These are phyloP conservation scores for Typhlomys cinereus DNA, from an alignment of 2,113 vertebrate species.

Conservation along the genomic window DNA sequence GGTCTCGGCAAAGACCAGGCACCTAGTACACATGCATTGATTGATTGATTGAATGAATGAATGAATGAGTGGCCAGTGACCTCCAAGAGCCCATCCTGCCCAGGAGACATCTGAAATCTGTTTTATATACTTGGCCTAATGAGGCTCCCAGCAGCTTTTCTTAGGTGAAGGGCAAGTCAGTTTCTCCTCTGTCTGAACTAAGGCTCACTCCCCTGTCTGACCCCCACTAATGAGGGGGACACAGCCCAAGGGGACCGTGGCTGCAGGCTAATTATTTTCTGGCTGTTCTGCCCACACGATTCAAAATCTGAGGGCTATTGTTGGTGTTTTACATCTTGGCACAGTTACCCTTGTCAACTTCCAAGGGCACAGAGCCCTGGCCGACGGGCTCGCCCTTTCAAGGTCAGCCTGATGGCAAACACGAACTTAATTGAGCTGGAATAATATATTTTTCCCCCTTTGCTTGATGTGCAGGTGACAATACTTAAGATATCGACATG, in stretches of 20 bases:
- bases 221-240: slow-evolving; percentile 72
- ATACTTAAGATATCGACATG: slow-evolving; percentile 76
- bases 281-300: slow-evolving; percentile 52
- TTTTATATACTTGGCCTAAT: slow-evolving; percentile 46
- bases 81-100: not conserved
- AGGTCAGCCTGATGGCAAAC: slow-evolving; percentile 75
- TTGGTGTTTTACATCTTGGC: slow-evolving; percentile 70
- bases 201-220: not conserved
- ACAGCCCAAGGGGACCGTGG: slow-evolving; percentile 59
- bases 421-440: slow-evolving; percentile 78
- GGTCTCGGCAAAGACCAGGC: not conserved
- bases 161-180: slow-evolving; percentile 49
- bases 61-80: not conserved
- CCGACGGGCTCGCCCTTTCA: slow-evolving; percentile 60
- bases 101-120: slow-evolving; percentile 11
- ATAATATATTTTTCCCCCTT: slow-evolving; percentile 65
- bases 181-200: slow-evolving; percentile 62
- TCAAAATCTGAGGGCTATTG: slow-evolving; percentile 60
- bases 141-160: slow-evolving; percentile 60
- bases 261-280: slow-evolving; percentile 75
- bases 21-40: not conserved
- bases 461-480: slow-evolving; percentile 78
- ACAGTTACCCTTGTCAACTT: slow-evolving; percentile 63
- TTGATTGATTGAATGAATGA: not conserved
- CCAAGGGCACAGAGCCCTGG: slow-evolving; percentile 54